Base-by-base conservation (phyloP, 2,113 vertebrate genomes). In the Monarcha castaneiventris region DNA sequence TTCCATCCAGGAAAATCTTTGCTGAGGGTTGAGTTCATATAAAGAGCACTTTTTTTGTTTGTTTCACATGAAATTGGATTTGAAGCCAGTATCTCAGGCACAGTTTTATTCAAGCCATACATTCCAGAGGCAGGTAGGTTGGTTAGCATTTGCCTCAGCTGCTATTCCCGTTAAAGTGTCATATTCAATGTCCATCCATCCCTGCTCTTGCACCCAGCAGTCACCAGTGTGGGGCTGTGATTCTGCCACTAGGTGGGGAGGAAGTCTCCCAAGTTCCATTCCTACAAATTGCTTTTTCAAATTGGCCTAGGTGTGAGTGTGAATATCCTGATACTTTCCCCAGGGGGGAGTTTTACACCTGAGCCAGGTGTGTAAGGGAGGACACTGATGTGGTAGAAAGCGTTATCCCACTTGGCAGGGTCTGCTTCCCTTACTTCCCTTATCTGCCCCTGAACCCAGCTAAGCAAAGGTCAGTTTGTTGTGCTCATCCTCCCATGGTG, bases 211-310 rank as follows among this genome's bases (percentile, higher is more conserved):
- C 39, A 61, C 27, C 32, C 26, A 11, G 22, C 73, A 54, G 43
- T 61, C 39, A 16, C 29, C 66, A 41, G 8, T 7, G 39, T 54
- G 73, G 46, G 41, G 51, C 75, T 59, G 23, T 16, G 61, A 37
- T 10, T 18, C 10, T 16, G 30, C 64, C 95, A 27, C 46, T 10
- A 80, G 52, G 8, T 92, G 86, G 76, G 7, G 88, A 63, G 68
- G 51, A 52, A 90, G 23, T 17, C 19, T 37, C 2, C 2, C 0
- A 19, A 7, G 35, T 29, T 79, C 67, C 11, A 1, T 8, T 52
- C 54, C 30, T n/a, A 7, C 11, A 8, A 11, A 76, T 6, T 25
- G 30, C 18, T 41, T 66, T 48, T 58, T 25, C 17, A 18, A 29
- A 15, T 3, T 18, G 37, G n/a, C 35, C 25, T 41, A 4, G 20